These are phyloP conservation scores for Colaptes auratus DNA, from an alignment of 2,113 vertebrate species.

Conservation along the genomic window DNA sequence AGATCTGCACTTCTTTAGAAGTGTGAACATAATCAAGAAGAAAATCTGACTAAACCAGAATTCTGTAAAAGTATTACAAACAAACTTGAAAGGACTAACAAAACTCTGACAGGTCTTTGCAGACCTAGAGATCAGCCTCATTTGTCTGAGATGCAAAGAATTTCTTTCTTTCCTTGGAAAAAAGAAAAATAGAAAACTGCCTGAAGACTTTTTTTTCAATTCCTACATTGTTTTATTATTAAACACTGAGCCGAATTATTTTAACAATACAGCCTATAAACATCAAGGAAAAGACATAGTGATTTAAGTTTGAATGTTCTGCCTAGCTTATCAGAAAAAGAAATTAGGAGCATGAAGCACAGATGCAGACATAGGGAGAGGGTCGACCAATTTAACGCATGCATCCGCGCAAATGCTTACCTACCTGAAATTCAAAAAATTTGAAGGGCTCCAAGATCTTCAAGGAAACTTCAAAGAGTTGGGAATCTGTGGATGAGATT, in stretches of 20 bases:
- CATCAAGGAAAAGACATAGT: neutral
- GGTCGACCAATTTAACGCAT: constrained; percentile 75
- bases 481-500: constrained; percentile 73
- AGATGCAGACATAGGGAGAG: constrained; percentile 74
- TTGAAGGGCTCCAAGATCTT: constrained; percentile 73
- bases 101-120: neutral
- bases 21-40: neutral
- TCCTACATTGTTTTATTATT: neutral
- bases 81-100: neutral
- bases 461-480: constrained; percentile 74
- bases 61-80: neutral
- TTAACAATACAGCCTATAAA: neutral
- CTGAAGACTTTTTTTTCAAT: neutral
- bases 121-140: neutral
- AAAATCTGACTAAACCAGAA: neutral
- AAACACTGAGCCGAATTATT: neutral
- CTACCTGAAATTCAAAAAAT: constrained; percentile 76
- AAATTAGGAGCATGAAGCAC: constrained; percentile 69
- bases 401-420: constrained; percentile 71
- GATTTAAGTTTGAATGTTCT: neutral
- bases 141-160: neutral
- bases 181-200: neutral
- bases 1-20: neutral
- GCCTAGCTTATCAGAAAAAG: constrained; percentile 44
- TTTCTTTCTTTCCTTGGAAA: neutral